Evolutionary conservation across 2,113 vertebrate species (phyloP).

Genomic region (Lucifuga dentata): DNA sequence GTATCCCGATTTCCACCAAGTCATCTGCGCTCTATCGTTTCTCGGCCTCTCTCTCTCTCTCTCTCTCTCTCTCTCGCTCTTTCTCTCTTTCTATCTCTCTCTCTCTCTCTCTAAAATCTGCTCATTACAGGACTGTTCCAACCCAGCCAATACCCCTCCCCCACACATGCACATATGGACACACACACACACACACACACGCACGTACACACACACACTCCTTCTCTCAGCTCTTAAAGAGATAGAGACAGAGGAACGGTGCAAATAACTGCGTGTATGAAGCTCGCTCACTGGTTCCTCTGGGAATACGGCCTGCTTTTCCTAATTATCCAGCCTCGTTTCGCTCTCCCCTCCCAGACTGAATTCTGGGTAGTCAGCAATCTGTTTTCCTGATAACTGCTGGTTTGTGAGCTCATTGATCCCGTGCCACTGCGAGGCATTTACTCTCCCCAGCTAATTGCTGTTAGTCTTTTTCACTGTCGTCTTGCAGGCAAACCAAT

Average conservation of each 20-base stretch:
- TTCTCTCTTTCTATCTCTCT: conserved; percentile 50
- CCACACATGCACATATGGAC: conserved; percentile 73
- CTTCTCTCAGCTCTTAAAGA: conserved; percentile 83
- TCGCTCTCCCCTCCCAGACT: conserved; percentile 46
- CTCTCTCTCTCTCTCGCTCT: conserved; percentile 62
- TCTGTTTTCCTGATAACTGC: conserved; percentile 48
- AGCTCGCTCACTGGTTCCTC: conserved; percentile 52
- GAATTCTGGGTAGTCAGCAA: conserved; percentile 64
- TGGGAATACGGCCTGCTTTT: conserved; percentile 71
- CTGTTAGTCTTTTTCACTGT: conserved; percentile 7
- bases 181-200: conserved; percentile 52
- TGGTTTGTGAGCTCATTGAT: conserved; percentile 45
- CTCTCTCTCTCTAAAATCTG: conserved; percentile 78
- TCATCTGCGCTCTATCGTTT: conserved; percentile 74
- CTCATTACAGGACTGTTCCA: conserved; percentile 87
- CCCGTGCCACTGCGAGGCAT: conserved; percentile 2
- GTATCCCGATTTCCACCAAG: conserved; percentile 77
- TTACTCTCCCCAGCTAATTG: conserved; percentile 20
- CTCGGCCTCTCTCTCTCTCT: conserved; percentile 47
- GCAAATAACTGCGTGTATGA: conserved; percentile 57
- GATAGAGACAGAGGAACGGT: conserved; percentile 75
- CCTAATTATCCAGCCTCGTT: conserved; percentile 79
- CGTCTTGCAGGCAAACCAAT: conserved; percentile 16
- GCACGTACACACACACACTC: conserved; percentile 69
- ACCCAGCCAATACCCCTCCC: conserved; percentile 85